Evolutionary conservation across 2,888 invertebrate genomes (phyloP).

Genomic region (Creontiades dilutus): DNA sequence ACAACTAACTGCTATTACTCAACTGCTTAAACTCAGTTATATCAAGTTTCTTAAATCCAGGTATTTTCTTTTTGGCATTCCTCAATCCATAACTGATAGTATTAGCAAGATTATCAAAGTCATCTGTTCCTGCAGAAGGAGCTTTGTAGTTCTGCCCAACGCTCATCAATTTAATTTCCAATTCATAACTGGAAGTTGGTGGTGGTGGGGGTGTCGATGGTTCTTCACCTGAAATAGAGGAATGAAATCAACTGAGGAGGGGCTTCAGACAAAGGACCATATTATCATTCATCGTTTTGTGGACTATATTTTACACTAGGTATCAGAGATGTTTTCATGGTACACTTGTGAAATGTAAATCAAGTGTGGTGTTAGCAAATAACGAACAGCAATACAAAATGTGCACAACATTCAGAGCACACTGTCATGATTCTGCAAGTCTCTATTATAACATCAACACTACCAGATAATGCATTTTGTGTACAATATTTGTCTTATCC

Average conservation of each 20-base stretch:
- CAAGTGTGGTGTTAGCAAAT: no score
- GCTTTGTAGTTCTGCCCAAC: conserved; percentile 88
- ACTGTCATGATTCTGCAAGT: no score
- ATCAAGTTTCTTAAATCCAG: conserved; percentile 86
- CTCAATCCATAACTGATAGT: conserved; percentile 84
- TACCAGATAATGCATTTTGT: no score
- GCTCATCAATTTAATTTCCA: conserved; percentile 87
- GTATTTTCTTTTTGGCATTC: conserved; percentile 82
- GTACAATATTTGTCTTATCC: no score
- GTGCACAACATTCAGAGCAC: no score
- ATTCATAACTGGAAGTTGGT: conserved; percentile 84
- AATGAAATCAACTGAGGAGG: conserved; percentile 20
- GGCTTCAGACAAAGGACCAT: no score
- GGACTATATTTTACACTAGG: no score
- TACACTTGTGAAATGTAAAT: no score
- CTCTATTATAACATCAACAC: no score
- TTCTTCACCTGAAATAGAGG: conserved; percentile 79
- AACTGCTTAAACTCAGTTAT: conserved; percentile 85
- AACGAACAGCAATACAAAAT: no score
- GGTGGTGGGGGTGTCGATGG: conserved; percentile 74
- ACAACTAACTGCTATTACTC: neutral
- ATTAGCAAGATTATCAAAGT: conserved; percentile 86
- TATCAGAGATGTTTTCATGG: no score
- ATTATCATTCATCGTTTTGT: no score
- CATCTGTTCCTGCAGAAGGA: conserved; percentile 85